Evolutionary conservation across 1,140 invertebrate species (phyloP), one percentile per base, ranked within the genome.

Genomic region (Chrysopa pallens): DNA sequence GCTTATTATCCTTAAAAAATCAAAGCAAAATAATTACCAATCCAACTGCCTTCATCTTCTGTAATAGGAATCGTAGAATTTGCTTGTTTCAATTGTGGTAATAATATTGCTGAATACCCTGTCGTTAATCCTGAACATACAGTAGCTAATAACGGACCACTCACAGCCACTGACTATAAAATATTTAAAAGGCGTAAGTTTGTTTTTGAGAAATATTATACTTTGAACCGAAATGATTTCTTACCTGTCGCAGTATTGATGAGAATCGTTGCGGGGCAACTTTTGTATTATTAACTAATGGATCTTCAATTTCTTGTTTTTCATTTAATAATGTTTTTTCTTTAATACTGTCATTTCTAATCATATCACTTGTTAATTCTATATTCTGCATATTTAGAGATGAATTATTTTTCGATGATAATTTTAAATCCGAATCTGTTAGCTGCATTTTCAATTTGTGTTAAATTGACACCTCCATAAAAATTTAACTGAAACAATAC

Each of bases 51-150:
- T 9, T 70, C 60, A 38, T 64, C 63, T 11, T 57, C 54, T 23
- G 63, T 64, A 1, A 65, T 60, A 0, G 49, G 51, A 23, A 73
- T 64, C 12, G 53, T 46, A 35, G 59, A 65, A 38, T 57, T 53
- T 33, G 2, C 31, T 0, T 57, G 44, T 28, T 42, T 45, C 14
- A 77, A 51, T 54, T 78, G 74, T 0, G 74, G 73, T 31, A 77
- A 52, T n/a, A 77, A 53, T 8, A 75, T 68, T 4, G 72, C 72
- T 12, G 73, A 76, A 50, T 72, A 77, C 0, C 74, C 75, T 3
- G 65, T 64, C 0, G 69, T 69, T 52, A 75, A 67, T 0, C 75
- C 74, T 1, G 62, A 57, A 1, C 62, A 56, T 28, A 72, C 58
- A 4, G 68, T 66, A 14, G 67, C 55, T 4, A 74, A 49, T n/a